Percentiles rank a stretch among this genome's conserved stretches.
These are phyloP conservation scores for Lamprologus speciosus DNA, from an alignment of 2,113 vertebrate species.

Conservation along the genomic window DNA sequence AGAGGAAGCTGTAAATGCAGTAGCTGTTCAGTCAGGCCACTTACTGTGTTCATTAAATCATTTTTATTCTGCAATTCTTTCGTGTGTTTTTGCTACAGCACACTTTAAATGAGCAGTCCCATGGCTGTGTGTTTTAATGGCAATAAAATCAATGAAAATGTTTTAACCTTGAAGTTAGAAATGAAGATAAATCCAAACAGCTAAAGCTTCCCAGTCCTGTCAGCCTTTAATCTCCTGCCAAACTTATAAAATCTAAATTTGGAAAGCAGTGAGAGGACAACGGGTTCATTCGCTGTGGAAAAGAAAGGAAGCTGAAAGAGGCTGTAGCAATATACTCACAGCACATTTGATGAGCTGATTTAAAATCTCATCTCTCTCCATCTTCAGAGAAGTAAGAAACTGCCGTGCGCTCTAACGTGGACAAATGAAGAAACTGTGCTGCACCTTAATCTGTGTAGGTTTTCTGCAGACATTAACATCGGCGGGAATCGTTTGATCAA, in stretches of 20 bases:
- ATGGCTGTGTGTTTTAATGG: not conserved
- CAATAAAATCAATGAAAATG: not conserved
- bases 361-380: not conserved
- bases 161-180: not conserved
- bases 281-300: not conserved
- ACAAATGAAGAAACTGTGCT: not conserved
- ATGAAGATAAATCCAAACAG: not conserved
- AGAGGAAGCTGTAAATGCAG: not conserved
- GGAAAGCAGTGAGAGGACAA: not conserved
- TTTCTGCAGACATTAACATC: not conserved
- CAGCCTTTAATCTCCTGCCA: not conserved
- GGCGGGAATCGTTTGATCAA: not conserved
- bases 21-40: not conserved
- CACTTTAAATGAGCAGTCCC: not conserved
- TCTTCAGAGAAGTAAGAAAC: not conserved
- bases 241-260: constrained; percentile 23
- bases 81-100: not conserved
- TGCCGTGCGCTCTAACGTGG: not conserved
- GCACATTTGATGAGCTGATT: not conserved
- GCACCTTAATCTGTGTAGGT: fast-evolving
- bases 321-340: not conserved
- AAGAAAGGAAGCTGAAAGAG: not conserved
- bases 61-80: not conserved
- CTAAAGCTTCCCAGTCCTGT: not conserved
- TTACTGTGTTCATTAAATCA: not conserved